Evolutionary conservation across 2,113 vertebrate genomes (phyloP).

Genomic region (Pitta sordida): DNA sequence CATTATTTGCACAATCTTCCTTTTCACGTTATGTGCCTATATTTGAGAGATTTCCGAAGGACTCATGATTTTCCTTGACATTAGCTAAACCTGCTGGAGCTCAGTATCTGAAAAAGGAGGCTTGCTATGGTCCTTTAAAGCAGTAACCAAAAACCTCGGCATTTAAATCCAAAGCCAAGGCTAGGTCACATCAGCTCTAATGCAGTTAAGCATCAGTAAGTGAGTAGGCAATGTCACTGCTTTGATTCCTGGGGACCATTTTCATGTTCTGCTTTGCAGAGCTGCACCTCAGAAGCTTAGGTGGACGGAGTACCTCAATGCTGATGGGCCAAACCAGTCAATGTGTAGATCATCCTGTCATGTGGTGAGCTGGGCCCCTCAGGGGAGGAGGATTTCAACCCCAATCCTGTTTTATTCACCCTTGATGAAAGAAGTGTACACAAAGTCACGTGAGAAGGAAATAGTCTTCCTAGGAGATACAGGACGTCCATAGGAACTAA

Average conservation of each 20-base stretch:
- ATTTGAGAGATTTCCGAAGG: slow-evolving; percentile 16
- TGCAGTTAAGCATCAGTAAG: neutral
- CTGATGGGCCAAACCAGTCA: neutral
- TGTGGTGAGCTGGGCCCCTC: neutral
- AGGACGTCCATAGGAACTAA: neutral
- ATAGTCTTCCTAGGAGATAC: neutral
- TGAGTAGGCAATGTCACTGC: neutral
- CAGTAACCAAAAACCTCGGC: neutral
- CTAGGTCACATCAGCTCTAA: neutral
- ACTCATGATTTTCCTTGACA: slow-evolving; percentile 15
- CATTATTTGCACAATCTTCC: neutral
- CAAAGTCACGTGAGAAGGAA: neutral
- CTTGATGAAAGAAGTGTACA: neutral
- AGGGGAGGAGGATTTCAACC: neutral
- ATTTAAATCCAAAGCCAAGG: neutral
- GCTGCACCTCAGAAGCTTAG: neutral
- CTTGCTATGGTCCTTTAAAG: neutral
- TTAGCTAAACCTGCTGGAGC: neutral
- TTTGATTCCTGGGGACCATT: neutral
- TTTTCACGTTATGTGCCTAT: neutral
- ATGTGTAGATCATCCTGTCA: neutral
- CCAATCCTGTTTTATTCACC: neutral
- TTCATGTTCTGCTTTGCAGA: neutral
- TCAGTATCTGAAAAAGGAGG: neutral
- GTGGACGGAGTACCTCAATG: neutral